Conservation (phyloP, 2,797 vertebrate genomes). For the Vultur gryphus region DNA sequence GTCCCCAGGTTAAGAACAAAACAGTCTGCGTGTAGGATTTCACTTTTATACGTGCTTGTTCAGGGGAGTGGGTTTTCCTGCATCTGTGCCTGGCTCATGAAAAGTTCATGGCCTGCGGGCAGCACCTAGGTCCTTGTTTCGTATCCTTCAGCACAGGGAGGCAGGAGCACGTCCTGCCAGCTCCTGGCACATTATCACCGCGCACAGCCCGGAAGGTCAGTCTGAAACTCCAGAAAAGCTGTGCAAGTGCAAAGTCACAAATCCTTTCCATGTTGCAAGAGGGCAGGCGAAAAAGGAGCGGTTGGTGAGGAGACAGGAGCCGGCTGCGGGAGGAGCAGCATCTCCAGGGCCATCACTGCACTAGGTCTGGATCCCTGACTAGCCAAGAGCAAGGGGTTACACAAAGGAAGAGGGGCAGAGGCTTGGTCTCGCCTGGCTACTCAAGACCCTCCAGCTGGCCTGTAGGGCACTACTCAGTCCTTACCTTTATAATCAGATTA, state of each 20-base stretch:
- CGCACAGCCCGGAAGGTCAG: rapidly evolving
- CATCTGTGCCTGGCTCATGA: rapidly evolving
- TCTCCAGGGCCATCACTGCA: neutral
- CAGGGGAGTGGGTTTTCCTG: neutral
- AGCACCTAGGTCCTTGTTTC: neutral
- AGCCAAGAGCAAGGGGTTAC: neutral
- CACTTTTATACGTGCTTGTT: rapidly evolving
- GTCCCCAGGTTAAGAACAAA: neutral
- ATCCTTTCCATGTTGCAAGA: neutral
- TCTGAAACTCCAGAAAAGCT: neutral
- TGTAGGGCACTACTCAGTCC: neutral
- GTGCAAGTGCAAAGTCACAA: neutral
- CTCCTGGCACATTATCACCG: rapidly evolving
- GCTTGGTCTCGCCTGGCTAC: neutral
- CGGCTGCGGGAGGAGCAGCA: neutral
- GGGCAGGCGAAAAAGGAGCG: neutral
- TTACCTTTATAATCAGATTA: slow-evolving; percentile 12
- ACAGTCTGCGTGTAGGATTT: neutral
- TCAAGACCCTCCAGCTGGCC: neutral
- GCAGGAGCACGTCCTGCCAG: neutral
- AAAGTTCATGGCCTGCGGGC: neutral
- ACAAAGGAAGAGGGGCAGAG: neutral
- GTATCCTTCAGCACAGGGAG: rapidly evolving
- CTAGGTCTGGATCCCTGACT: neutral
- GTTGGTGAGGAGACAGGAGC: neutral